Base-by-base conservation (phyloP, 2,797 vertebrate genomes). In the Lutjanus argentimaculatus region DNA sequence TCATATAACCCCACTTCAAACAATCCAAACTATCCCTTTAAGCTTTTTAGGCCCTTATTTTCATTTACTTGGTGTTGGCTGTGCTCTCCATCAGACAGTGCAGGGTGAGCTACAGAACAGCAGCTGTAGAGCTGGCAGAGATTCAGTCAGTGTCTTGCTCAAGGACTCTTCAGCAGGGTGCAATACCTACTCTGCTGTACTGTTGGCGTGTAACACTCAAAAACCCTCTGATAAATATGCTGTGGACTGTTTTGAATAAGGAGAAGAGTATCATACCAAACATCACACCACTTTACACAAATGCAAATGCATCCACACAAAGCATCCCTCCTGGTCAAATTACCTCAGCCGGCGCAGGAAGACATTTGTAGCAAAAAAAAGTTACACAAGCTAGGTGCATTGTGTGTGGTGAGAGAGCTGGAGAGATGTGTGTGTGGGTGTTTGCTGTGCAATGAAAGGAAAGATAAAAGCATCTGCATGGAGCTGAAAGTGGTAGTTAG, bases 291-390 rank as follows among this genome's bases (percentile, higher is more conserved):
- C 21, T 40, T 16, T 16, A 53, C 17, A 80, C 61, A 62, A 13
- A 69, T 4, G 71, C 52, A 53, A 16, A 57, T 5, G 76, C 86
- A 85, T 42, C 94, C 93, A 95, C 68, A n/a, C 94, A 94, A 76
- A 95, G 89, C 0, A 14, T 91, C 77, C 94, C 94, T 88, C 89
- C 95, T 77, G 94, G 93, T 15, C 94, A 92, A 11, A 94, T 96
- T 89, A 96, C 93, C 70, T 95, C 93, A 90, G 89, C 90, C 3
- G 88, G 91, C 2, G 91, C 92, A 73, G 96, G 89, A 72, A 95
- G 93, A 63, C 16, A 95, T 92, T 2, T 96, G 91, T 45, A 92
- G 94, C 75, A 55, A 53, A 63, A 73, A 84, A 30, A 30, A 82
- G 70, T 80, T 80, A 77, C 14, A 80, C 56, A 85, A 83, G 52